Percentiles rank a stretch among this genome's conserved stretches.
Evolutionary conservation across 2,888 invertebrate genomes (phyloP).

Genomic region (Coenonympha glycerion): DNA sequence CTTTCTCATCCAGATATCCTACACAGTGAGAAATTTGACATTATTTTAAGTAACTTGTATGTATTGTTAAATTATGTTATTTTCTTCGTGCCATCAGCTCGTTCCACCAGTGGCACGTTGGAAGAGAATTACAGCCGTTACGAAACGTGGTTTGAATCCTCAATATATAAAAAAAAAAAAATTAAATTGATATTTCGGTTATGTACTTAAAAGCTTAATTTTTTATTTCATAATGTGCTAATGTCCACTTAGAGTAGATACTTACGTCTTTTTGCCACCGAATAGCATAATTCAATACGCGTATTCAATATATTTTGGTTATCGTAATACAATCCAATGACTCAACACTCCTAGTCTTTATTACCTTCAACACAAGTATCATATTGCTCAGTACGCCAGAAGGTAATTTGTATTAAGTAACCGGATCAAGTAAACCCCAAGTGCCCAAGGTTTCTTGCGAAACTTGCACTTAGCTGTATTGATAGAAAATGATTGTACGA

Average conservation of each 20-base stretch:
- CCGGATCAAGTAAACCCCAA: conserved; percentile 31
- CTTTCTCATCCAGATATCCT: too few species aligned
- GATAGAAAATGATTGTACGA: not conserved
- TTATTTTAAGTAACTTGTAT: too few species aligned
- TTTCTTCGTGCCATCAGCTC: too few species aligned
- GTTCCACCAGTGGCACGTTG: too few species aligned
- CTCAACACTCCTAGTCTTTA: conserved; percentile 16
- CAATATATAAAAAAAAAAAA: too few species aligned
- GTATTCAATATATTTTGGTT: conserved; percentile 6
- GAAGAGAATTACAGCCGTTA: too few species aligned
- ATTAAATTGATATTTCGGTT: too few species aligned
- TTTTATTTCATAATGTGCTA: not conserved
- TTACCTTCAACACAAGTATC: conserved; percentile 15
- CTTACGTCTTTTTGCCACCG: not conserved
- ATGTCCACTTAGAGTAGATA: not conserved
- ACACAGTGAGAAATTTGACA: too few species aligned
- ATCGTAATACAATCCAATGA: conserved; percentile 5
- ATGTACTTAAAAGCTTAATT: not conserved
- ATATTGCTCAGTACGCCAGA: conserved; percentile 18
- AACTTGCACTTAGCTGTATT: conserved; percentile 21
- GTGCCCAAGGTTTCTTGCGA: conserved; percentile 31
- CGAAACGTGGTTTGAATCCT: too few species aligned
- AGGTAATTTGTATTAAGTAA: conserved; percentile 25
- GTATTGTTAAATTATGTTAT: too few species aligned
- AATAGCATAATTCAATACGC: conserved; percentile 6